phyloP scores from a whole-genome alignment of 35 echinoderm and acorn worm species.

The Lytechinus pictus region DNA sequence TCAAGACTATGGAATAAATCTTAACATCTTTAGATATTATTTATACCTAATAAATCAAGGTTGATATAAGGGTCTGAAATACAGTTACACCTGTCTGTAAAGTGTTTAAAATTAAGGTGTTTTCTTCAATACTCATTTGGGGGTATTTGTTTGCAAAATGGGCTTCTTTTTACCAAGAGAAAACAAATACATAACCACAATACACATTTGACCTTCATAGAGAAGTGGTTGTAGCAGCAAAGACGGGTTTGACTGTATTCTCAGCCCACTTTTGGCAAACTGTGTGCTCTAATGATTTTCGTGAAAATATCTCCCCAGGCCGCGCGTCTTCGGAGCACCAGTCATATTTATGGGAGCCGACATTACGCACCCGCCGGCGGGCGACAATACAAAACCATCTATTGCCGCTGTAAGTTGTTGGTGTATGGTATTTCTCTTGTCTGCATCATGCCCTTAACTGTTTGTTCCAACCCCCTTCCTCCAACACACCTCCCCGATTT shows the following conservation, averaged over 20 bases:
- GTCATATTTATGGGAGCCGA: conserved; percentile 97
- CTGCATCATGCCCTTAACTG: background rate
- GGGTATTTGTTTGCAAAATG: no score
- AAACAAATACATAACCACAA: no score
- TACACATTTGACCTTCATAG: no score
- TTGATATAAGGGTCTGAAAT: no score
- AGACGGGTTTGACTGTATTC: background rate
- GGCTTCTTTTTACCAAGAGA: no score
- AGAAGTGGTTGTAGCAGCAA: background rate
- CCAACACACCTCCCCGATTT: background rate
- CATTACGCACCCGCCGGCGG: conserved; percentile 95
- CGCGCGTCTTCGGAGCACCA: conserved; percentile 82
- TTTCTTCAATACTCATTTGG: no score
- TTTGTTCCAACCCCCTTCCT: background rate
- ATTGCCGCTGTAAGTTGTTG: conserved; percentile 88
- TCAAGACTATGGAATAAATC: no score
- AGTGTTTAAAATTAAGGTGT: no score
- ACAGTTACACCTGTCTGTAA: no score
- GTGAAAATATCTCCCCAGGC: conserved; percentile 59
- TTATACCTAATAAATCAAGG: no score
- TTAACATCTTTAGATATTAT: no score
- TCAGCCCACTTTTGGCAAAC: background rate
- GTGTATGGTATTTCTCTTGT: background rate
- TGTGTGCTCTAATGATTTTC: background rate
- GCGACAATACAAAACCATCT: conserved; percentile 91